Evolutionary conservation across 2,797 vertebrate species (phyloP).

Genomic region (Rhinogobio ventralis): DNA sequence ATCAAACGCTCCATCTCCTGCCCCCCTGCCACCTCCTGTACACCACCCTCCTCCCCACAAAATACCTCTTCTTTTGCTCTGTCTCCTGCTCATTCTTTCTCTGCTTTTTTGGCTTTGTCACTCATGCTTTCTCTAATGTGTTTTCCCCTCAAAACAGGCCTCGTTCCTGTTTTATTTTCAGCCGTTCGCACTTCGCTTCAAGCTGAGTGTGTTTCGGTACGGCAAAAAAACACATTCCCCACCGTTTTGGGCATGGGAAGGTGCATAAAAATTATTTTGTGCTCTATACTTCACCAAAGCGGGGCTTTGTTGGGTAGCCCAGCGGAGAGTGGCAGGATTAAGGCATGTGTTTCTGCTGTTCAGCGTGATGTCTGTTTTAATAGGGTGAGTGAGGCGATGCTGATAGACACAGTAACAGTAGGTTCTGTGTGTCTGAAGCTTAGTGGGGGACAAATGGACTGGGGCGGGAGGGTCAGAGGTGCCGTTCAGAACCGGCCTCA

Average conservation of each 20-base stretch:
- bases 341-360: constrained; percentile 63
- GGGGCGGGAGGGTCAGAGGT: constrained; percentile 42
- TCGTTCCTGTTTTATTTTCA: constrained; percentile 66
- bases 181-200: constrained; percentile 72
- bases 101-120: constrained; percentile 41
- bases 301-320: constrained; percentile 64
- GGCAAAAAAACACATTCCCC: constrained; percentile 54
- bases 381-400: constrained; percentile 63
- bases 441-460: constrained; percentile 58
- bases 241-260: constrained; percentile 51
- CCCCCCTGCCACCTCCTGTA: constrained; percentile 62
- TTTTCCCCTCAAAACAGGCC: constrained; percentile 18
- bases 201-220: constrained; percentile 66
- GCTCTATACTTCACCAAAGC: constrained; percentile 67
- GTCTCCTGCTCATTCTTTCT: constrained; percentile 37
- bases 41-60: constrained; percentile 56
- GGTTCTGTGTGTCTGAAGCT: constrained; percentile 69
- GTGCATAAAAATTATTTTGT: constrained; percentile 68
- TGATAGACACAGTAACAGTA: constrained; percentile 71
- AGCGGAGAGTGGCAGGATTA: constrained; percentile 44
- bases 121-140: constrained; percentile 15
- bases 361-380: constrained; percentile 75
- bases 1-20: constrained; percentile 83
- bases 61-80: constrained; percentile 66
- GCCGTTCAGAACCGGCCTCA: constrained; percentile 56